Base-by-base conservation (phyloP, 2,797 vertebrate genomes). In the Girardinus metallicus region DNA sequence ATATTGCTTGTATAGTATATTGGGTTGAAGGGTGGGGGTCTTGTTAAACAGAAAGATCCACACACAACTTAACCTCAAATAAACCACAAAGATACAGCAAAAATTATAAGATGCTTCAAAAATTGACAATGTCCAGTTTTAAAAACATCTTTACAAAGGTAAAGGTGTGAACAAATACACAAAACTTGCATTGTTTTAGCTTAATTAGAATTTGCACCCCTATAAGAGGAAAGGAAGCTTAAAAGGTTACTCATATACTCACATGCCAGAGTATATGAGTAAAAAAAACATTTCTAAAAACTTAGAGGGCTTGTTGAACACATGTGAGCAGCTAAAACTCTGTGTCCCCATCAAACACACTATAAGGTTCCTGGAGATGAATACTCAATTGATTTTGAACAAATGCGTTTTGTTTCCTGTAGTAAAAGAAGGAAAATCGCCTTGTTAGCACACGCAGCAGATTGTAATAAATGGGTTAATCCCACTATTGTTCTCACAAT, bases 401-500 rank as follows among this genome's bases (percentile, higher is more conserved):
- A 79, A 75, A 51, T 5, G 5, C 1, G 2, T 1, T 36, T 53
- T 83, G 73, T 86, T 73, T 75, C 44, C 73, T 76, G 68, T 57
- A 74, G 80, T 5, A 60, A 36, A 73, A 76, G 31, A 72, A 76
- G 70, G 76, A 75, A 64, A 83, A 84, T 81, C 80, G 31, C 26
- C 57, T 74, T 57, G 49, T 87, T 76, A 76, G 74, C 77, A 36
- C 62, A 64, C 31, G 77, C 62, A 76, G 55, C 78, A 71, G 81
- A 81, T 86, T 81, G 82, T 0, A 31, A 49, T 74, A 57, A 89
- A 51, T 31, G n/a, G 39, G 66, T 68, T 83, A 79, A 88, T 90
- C 81, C 81, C 79, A 41, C 53, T 29, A 75, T 73, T 79, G 79
- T 80, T 76, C 34, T 5, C 16, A 26, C 13, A 16, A 15, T 6